Conservation (phyloP, 2,797 vertebrate species). For the Pipistrellus pygmaeus region DNA sequence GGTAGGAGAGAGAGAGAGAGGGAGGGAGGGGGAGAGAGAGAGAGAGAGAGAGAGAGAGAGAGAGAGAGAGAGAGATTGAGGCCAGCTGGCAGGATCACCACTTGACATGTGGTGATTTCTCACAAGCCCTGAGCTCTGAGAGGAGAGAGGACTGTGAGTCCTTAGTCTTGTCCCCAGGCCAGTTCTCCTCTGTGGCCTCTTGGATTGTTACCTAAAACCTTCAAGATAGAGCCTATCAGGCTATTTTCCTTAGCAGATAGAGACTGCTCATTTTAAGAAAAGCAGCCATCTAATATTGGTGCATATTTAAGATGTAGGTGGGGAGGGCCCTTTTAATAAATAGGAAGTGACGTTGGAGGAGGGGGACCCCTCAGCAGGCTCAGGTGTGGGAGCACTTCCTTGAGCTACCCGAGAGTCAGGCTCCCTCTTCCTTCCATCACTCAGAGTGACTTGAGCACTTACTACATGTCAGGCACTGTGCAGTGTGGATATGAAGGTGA, state of each 20-base stretch:
- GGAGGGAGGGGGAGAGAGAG: rapidly evolving
- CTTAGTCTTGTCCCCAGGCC: not conserved
- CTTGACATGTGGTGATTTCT: not conserved
- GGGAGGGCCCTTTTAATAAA: not conserved
- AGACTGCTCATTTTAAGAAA: not conserved
- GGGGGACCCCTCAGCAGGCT: not conserved
- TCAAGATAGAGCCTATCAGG: not conserved
- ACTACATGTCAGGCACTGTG: not conserved
- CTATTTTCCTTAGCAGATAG: not conserved
- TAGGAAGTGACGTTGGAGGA: not conserved
- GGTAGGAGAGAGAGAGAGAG: not conserved
- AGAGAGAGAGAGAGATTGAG: not conserved
- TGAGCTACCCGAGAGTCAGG: not conserved
- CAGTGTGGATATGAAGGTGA: rapidly evolving
- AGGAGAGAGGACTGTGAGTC: not conserved
- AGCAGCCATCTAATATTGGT: not conserved
- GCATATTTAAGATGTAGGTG: rapidly evolving
- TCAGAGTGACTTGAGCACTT: rapidly evolving
- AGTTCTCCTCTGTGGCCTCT: not conserved
- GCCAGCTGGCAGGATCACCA: not conserved
- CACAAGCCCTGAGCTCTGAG: not conserved
- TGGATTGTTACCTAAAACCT: not conserved
- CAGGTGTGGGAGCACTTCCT: not conserved
- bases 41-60: no score
- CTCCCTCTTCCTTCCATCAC: not conserved